phyloP scores from a whole-genome alignment of 2,797 vertebrate genomes.

The Pangasius macronema region DNA sequence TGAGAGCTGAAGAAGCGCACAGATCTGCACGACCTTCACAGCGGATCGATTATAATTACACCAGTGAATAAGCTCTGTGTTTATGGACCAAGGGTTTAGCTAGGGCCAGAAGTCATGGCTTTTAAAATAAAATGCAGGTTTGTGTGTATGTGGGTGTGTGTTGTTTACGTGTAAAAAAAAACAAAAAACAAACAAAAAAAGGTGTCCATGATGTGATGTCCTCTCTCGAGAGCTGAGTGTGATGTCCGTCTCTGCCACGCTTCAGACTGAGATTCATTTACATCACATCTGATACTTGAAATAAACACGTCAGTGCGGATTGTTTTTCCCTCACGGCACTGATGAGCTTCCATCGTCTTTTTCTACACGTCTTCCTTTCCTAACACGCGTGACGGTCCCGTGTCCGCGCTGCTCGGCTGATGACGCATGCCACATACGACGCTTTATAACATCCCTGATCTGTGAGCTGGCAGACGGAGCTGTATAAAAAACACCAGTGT shows the following conservation, averaged over 20 bases:
- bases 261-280: background rate
- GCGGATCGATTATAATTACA: background rate
- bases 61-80: conserved; percentile 35
- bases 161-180: conserved; percentile 14
- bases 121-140: background rate
- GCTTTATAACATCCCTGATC: background rate
- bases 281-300: conserved; percentile 11
- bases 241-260: background rate
- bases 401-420: background rate
- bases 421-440: conserved; percentile 7
- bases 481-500: background rate
- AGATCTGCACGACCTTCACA: background rate
- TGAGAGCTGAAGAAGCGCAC: background rate
- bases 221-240: background rate
- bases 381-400: background rate
- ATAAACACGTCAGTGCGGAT: background rate
- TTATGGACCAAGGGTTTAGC: conserved; percentile 17
- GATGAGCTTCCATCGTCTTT: conserved; percentile 30
- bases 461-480: too few relatives aligned
- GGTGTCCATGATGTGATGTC: background rate
- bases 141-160: background rate
- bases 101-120: conserved; percentile 1
- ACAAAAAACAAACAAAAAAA: background rate
- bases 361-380: background rate
- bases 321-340: background rate